A percentile compares a stretch with the other conserved stretches of the same genome.
These are phyloP conservation scores for Nematostella vectensis DNA, from an alignment of 92 coral and sea anemone species.

Conservation along the genomic window DNA sequence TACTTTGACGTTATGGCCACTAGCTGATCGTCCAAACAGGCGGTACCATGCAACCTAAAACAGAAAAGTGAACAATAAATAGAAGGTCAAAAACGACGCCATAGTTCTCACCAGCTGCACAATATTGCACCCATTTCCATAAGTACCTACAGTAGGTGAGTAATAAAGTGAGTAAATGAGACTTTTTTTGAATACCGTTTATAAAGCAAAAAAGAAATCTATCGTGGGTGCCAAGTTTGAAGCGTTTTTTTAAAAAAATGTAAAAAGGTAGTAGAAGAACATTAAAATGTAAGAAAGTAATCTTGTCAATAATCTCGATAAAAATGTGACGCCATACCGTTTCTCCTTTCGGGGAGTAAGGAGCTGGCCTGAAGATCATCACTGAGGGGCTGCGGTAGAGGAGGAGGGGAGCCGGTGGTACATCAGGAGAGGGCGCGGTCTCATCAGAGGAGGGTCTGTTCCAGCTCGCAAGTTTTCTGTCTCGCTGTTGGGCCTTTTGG, in stretches of 20 bases:
- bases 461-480: constrained; percentile 43
- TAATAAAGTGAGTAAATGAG: too few relatives aligned
- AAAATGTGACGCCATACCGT: constrained; percentile 64
- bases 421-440: constrained; percentile 19
- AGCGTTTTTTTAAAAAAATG: too few relatives aligned
- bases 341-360: constrained; percentile 59
- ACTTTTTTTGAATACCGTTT: too few relatives aligned
- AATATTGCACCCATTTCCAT: background rate
- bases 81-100: background rate
- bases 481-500: constrained; percentile 78
- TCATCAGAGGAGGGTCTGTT: constrained; percentile 35
- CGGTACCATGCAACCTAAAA: constrained; percentile 98
- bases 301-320: too few relatives aligned
- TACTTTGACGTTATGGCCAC: constrained; percentile 88
- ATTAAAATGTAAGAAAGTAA: too few relatives aligned
- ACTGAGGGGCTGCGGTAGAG: constrained; percentile 69
- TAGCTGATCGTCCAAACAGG: constrained; percentile 86
- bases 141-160: too few relatives aligned
- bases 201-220: too few relatives aligned
- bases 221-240: too few relatives aligned
- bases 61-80: too few relatives aligned
- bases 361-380: constrained; percentile 79
- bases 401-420: constrained; percentile 68
- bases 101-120: background rate
- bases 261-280: too few relatives aligned